These are phyloP conservation scores for Misgurnus anguillicaudatus DNA, from an alignment of 2,113 vertebrate species.

Conservation along the genomic window DNA sequence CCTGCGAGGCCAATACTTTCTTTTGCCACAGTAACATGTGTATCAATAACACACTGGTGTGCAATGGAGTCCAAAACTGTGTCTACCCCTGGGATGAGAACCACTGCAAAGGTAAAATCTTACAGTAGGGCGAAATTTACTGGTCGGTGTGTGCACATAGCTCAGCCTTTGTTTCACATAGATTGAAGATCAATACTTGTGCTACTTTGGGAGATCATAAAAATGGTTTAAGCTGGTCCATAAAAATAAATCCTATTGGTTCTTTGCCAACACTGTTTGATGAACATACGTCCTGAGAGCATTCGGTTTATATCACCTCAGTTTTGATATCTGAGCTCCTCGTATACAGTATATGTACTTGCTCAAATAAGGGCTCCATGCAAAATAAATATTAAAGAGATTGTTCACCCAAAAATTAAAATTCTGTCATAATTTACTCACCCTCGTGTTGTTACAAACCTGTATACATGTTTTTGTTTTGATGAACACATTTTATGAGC, in stretches of 20 bases:
- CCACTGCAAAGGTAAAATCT: slow-evolving; percentile 92
- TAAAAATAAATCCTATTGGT: neutral
- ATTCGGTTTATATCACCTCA: too few relatives aligned
- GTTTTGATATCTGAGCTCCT: too few relatives aligned
- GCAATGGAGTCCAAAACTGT: slow-evolving; percentile 97
- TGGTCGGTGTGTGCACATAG: neutral
- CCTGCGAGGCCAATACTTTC: slow-evolving; percentile 93
- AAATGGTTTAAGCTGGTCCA: neutral
- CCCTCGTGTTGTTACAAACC: too few relatives aligned
- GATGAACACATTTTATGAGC: too few relatives aligned
- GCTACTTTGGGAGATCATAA: neutral
- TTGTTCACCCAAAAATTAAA: too few relatives aligned
- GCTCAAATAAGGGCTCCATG: too few relatives aligned
- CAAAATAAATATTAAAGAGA: too few relatives aligned
- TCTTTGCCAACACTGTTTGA: neutral
- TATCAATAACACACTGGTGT: slow-evolving; percentile 96
- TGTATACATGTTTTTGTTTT: too few relatives aligned
- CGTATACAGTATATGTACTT: too few relatives aligned
- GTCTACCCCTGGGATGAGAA: slow-evolving; percentile 99
- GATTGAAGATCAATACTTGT: neutral
- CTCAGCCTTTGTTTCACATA: neutral
- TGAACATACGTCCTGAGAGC: too few relatives aligned
- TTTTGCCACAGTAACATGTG: slow-evolving; percentile 99
- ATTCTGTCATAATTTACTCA: too few relatives aligned
- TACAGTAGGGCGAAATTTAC: neutral